Base-by-base conservation (phyloP, 2,113 vertebrate species). In the Egretta garzetta region DNA sequence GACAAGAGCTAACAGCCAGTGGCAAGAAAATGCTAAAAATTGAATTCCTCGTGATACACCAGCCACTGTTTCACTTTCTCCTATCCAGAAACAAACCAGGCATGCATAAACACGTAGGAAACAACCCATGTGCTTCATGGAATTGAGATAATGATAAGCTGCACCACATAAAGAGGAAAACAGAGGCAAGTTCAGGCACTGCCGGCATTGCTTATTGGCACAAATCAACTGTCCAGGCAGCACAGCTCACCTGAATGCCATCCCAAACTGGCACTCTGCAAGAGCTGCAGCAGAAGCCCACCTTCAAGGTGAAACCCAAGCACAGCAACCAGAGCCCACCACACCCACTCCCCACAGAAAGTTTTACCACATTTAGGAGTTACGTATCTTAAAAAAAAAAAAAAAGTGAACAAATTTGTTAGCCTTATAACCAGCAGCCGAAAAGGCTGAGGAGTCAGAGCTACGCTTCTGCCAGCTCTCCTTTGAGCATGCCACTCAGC, bases 301-400 rank as follows among this genome's bases (percentile, higher is more conserved):
- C 23, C 52, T 80, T 24, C 0, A 1, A 70, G 18, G 16, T 16
- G 27, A 86, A 92, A 73, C 9, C 32, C 23, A 86, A 71, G 17
- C 0, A 0, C n/a, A 60, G 23, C 52, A 67, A 1, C 4, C 30
- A 33, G 1, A 72, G 35, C 9, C 33, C 32, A 52, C 26, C 28
- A 67, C 20, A 59, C 4, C 28, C 49, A 37, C 14, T 24, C 21
- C 41, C 12, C 49, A 37, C 35, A 66, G 27, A 32, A 63, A 18
- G 15, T 52, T 77, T 18, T 33, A 59, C 45, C 22, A 35, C 28
- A 28, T 64, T 56, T 45, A 47, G 49, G 15, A 76, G 20, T 39
- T 32, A 11, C 7, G 12, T 15, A 21, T 55, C n/a, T 43, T 15
- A 43, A 43, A 43, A 15, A 67, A 30, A 35, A 32, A 56, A 18